These are phyloP conservation scores for Drosophila equinoxialis DNA, from an alignment of 1,140 invertebrate species.

Conservation along the genomic window DNA sequence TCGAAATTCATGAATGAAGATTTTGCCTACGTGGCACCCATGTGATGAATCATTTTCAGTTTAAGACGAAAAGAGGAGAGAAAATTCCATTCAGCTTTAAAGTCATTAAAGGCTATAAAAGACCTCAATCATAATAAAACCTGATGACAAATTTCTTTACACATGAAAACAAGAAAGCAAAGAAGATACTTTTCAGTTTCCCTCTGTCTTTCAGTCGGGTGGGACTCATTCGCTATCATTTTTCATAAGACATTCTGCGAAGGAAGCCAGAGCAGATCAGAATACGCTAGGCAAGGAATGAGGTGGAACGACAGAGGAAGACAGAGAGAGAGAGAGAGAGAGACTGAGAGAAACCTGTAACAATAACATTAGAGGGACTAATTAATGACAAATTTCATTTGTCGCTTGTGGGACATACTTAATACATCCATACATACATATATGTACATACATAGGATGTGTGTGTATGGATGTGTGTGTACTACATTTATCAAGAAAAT, in stretches of 20 bases:
- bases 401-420: background rate
- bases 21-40: background rate
- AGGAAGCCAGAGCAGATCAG: background rate
- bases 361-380: constrained; percentile 18
- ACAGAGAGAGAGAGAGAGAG: no score
- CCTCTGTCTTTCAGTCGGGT: background rate
- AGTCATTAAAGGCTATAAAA: background rate
- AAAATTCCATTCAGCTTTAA: background rate
- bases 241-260: constrained; percentile 1
- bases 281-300: background rate
- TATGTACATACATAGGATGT: background rate
- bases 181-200: constrained; percentile 4
- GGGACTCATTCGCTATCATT: constrained; percentile 11
- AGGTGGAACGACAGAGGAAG: background rate
- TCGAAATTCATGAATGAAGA: constrained; percentile 5
- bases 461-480: background rate
- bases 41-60: background rate
- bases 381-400: constrained; percentile 20
- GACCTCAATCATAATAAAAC: constrained; percentile 6
- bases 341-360: background rate
- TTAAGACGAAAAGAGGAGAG: background rate
- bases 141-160: constrained; percentile 16
- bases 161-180: constrained; percentile 1
- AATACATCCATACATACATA: background rate
- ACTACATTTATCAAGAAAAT: background rate